phyloP scores from a whole-genome alignment of 2,113 vertebrate genomes.

The Nestor notabilis region DNA sequence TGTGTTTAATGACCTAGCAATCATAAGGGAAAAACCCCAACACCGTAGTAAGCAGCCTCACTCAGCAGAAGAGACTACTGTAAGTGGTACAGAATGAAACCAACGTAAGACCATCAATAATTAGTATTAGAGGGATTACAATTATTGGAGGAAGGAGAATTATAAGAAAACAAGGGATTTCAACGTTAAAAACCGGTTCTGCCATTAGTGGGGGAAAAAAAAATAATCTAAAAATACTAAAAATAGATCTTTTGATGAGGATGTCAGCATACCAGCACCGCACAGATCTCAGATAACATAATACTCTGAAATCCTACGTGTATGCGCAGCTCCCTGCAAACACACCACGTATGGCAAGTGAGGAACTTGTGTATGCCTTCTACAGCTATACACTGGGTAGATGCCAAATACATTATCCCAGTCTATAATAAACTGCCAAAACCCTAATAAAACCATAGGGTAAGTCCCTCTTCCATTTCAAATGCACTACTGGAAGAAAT shows the following conservation, averaged over 20 bases:
- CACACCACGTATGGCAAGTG: fast-evolving
- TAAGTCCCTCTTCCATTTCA: neutral
- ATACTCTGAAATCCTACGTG: neutral
- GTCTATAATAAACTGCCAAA: neutral
- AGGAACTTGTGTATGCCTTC: neutral
- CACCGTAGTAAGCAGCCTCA: neutral
- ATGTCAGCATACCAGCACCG: neutral
- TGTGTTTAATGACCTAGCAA: neutral
- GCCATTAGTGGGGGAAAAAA: neutral
- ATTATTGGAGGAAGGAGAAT: neutral
- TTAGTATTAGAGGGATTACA: neutral
- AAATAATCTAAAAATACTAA: neutral
- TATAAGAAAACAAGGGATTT: neutral
- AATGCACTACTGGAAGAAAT: neutral
- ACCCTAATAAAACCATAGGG: neutral
- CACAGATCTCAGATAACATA: neutral
- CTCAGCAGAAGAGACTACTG: neutral
- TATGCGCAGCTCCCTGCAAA: neutral
- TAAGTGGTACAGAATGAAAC: neutral
- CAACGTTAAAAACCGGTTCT: neutral
- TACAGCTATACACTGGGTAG: neutral
- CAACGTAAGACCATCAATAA: neutral
- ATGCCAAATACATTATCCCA: neutral
- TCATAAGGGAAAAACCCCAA: neutral
- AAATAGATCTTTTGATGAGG: neutral